Evolutionary conservation across 1,140 invertebrate species (phyloP), one percentile per base, ranked within the genome.

Genomic region (Drosophila nigromelanica): DNA sequence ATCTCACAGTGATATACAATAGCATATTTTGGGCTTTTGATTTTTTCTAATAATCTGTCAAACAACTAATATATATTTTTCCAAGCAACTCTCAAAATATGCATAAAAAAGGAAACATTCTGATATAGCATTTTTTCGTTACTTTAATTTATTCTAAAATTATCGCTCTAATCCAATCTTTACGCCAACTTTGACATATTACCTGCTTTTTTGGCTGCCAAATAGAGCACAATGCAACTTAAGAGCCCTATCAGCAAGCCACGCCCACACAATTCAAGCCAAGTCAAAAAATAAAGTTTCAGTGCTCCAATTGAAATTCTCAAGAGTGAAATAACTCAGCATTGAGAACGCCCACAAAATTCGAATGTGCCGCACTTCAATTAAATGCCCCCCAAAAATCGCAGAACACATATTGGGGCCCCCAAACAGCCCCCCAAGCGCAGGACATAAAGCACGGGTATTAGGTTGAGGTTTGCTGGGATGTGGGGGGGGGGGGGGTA

Each of bases 241-340:
- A 70, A 70, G 58, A 52, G 66, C 59, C 59, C 42, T 51, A 70
- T 45, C 58, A 62, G 59, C 24, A 39, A n/a, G 54, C 14, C 66
- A 70, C 72, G 72, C 72, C 72, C 72, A 68, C 59, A 27, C 54
- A 68, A 83, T 85, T 60, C 55, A 50, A 35, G 21, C 59, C 27
- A 35, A 30, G 33, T 4, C 24, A 6, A 27, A 40, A 14, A 58
- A 39, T 37, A 24, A 45, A 10, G n/a, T 63, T 76, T 40, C 61
- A 12, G 8, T 51, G 35, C 33, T 55, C 27, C 43, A 72, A 68
- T 83, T 42, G 43, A 76, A 69, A 83, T 40, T 72, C 80, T 85
- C 80, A 21, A 50, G 80, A 83, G 80, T 58, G 33, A 79, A 83
- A 83, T 79, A 83, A 83, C 68, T 83, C 72, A 79, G 63, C 35